Conservation (phyloP, 1,140 invertebrate species). For the Platyura marginata region DNA sequence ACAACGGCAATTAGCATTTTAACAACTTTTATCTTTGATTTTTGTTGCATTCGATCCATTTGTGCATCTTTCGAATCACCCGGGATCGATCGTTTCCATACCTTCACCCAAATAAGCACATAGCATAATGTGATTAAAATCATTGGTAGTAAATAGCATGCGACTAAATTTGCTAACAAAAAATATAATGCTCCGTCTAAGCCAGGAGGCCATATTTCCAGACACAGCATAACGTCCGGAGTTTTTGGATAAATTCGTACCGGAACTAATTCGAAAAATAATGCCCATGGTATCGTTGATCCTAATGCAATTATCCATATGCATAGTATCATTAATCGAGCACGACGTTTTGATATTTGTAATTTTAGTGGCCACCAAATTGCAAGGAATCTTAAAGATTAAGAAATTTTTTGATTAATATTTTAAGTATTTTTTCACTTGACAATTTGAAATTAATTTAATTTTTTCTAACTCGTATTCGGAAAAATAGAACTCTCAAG, state of each 20-base stretch:
- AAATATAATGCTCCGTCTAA: conserved; percentile 69
- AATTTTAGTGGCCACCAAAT: conserved; percentile 88
- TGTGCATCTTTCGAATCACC: conserved; percentile 80
- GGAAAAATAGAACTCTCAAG: no score
- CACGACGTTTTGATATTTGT: conserved; percentile 73
- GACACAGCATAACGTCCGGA: conserved; percentile 49
- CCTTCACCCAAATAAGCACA: conserved; percentile 81
- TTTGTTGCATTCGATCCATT: conserved; percentile 79
- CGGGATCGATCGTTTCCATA: conserved; percentile 67
- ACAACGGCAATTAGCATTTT: conserved; percentile 95
- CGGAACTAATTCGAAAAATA: conserved; percentile 71
- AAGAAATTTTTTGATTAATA: no score
- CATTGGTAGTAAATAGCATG: conserved; percentile 87
- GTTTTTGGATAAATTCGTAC: conserved; percentile 43
- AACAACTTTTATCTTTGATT: conserved; percentile 85
- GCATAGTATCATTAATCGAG: conserved; percentile 68
- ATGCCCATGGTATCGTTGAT: conserved; percentile 72
- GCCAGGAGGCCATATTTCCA: conserved; percentile 69
- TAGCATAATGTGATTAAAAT: conserved; percentile 83
- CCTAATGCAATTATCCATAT: conserved; percentile 78
- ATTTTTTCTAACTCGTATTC: no score
- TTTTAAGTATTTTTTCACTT: no score
- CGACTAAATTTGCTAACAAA: conserved; percentile 69
- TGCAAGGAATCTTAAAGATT: conserved; percentile 73
- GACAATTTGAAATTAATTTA: no score